Percentiles rank a stretch among this genome's conserved stretches.
These are phyloP conservation scores for Amiota mariae DNA, from an alignment of 2,888 invertebrate species.

Conservation along the genomic window DNA sequence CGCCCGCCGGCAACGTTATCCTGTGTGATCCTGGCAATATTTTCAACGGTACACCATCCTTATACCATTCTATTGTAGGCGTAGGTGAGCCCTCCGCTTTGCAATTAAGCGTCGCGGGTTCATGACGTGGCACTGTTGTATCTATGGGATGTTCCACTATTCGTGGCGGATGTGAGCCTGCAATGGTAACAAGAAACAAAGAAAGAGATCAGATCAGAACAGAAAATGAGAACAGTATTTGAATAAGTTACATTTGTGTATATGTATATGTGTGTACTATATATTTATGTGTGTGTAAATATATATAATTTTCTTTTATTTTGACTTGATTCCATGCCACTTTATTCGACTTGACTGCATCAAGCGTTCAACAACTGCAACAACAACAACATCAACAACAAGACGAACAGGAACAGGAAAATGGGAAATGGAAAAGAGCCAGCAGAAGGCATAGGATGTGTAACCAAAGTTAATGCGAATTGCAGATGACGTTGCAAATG, in stretches of 20 bases:
- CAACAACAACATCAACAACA: slow-evolving; percentile 38
- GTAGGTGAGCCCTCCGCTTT: slow-evolving; percentile 88
- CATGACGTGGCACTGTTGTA: slow-evolving; percentile 89
- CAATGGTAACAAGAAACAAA: slow-evolving; percentile 28
- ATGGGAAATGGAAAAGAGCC: slow-evolving; percentile 43
- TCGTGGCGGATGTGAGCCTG: slow-evolving; percentile 81
- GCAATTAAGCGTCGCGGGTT: slow-evolving; percentile 93
- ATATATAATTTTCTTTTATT: slow-evolving; percentile 7
- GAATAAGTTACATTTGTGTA: background rate
- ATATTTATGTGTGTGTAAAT: background rate
- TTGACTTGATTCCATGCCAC: background rate
- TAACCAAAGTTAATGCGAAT: slow-evolving; percentile 67
- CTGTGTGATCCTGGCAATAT: slow-evolving; percentile 81
- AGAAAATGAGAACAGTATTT: slow-evolving; percentile 25
- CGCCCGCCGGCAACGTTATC: slow-evolving; percentile 84
- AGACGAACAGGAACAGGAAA: slow-evolving; percentile 39
- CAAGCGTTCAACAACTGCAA: no score
- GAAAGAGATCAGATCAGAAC: slow-evolving; percentile 35
- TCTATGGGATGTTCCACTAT: slow-evolving; percentile 94
- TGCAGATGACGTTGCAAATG: slow-evolving; percentile 67
- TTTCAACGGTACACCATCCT: slow-evolving; percentile 77
- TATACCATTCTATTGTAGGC: slow-evolving; percentile 89
- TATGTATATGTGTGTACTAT: background rate
- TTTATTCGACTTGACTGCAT: slow-evolving; percentile 1
- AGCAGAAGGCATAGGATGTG: slow-evolving; percentile 32